Conservation (phyloP, 2,113 vertebrate genomes). For the Tympanuchus pallidicinctus region DNA sequence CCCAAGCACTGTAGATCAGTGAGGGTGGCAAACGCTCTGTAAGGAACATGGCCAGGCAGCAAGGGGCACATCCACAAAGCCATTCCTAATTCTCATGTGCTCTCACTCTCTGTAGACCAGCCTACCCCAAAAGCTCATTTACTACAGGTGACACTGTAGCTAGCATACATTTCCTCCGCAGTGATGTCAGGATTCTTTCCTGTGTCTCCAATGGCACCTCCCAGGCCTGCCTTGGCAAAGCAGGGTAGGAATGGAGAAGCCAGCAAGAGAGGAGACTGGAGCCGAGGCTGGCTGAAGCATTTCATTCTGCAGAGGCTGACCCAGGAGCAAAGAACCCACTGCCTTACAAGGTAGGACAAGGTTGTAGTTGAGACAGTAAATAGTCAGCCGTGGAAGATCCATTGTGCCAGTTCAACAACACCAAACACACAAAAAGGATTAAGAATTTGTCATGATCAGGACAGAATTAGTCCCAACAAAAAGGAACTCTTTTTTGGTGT, state of each 20-base stretch:
- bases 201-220: background rate
- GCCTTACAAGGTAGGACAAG: background rate
- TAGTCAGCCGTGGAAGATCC: background rate
- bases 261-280: background rate
- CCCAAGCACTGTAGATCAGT: too few relatives aligned
- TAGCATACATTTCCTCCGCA: too few relatives aligned
- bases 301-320: background rate
- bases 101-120: background rate
- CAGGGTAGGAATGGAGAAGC: background rate
- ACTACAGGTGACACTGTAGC: fast-evolving
- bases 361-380: background rate
- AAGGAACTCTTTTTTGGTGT: background rate
- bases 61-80: background rate
- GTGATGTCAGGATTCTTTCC: background rate
- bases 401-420: background rate
- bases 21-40: background rate
- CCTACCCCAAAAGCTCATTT: background rate
- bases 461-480: background rate
- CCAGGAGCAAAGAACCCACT: background rate
- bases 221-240: background rate
- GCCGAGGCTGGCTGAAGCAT: background rate
- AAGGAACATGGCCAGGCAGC: background rate
- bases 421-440: background rate
- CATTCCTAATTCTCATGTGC: fast-evolving
- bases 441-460: background rate